phyloP scores from a whole-genome alignment of 2,888 invertebrate genomes.

The Pinctada fucata region DNA sequence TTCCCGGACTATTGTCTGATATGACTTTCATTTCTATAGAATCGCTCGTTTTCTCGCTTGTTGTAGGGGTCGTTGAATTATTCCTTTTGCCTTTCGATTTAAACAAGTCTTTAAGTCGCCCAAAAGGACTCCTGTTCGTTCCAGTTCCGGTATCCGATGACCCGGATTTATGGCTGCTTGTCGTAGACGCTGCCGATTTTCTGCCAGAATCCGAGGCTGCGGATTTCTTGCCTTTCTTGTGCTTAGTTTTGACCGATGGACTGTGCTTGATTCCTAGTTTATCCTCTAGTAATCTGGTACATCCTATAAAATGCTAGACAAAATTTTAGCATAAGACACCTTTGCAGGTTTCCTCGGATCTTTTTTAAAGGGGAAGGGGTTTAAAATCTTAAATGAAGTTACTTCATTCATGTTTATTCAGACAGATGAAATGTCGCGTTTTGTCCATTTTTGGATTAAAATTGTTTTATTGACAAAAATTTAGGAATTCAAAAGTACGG shows the following conservation, averaged over 20 bases:
- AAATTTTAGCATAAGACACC: no score
- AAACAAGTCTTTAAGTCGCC: constrained; percentile 30
- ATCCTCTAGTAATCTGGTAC: constrained; percentile 39
- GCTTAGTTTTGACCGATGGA: not conserved
- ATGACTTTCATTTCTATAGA: constrained; percentile 29
- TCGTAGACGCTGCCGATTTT: not conserved
- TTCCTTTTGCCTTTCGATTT: constrained; percentile 19
- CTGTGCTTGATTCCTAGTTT: constrained; percentile 38
- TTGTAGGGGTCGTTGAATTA: constrained; percentile 8
- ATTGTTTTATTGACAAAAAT: no score
- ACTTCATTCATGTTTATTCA: no score
- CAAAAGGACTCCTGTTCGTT: constrained; percentile 21
- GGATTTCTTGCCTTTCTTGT: constrained; percentile 5
- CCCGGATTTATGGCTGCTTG: not conserved
- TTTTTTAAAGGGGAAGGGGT: no score
- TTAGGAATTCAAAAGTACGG: no score
- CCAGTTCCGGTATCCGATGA: not conserved
- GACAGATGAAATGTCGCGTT: no score
- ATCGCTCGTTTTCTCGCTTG: constrained; percentile 18
- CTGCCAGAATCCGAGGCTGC: not conserved
- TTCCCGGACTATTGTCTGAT: not conserved
- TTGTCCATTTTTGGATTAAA: no score
- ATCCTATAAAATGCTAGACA: constrained; percentile 23
- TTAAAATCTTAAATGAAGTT: no score
- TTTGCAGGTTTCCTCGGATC: no score